phyloP scores from a whole-genome alignment of 1,140 invertebrate genomes.

The Colletes latitarsis region DNA sequence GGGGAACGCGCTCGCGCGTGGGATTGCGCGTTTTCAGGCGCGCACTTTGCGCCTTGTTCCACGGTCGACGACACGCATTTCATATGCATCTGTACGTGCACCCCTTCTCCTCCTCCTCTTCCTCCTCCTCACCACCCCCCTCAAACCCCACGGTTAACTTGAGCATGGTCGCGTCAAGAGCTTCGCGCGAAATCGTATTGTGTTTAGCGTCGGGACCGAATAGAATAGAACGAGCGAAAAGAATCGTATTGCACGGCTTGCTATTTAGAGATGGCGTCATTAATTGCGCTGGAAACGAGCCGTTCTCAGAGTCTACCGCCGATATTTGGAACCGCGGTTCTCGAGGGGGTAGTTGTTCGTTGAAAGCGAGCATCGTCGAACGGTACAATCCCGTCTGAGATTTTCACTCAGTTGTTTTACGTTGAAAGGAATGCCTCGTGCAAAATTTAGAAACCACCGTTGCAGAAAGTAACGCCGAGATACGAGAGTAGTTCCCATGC shows the following conservation, averaged over 20 bases:
- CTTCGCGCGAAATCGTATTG: slow-evolving; percentile 32
- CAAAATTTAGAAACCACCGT: too few relatives aligned
- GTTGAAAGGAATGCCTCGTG: too few relatives aligned
- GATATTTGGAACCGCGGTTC: too few relatives aligned
- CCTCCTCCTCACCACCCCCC: not conserved
- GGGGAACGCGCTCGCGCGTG: slow-evolving; percentile 52
- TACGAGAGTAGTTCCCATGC: not conserved
- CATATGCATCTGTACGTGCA: slow-evolving; percentile 26
- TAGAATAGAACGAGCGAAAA: slow-evolving; percentile 23
- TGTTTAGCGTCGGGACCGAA: not conserved
- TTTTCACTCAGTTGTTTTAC: too few relatives aligned
- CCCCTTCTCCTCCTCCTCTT: not conserved
- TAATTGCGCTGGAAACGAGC: slow-evolving; percentile 16
- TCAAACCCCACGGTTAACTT: not conserved
- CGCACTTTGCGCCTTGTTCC: slow-evolving; percentile 40
- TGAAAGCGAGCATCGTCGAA: too few relatives aligned
- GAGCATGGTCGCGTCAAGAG: slow-evolving; percentile 3
- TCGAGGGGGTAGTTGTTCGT: too few relatives aligned
- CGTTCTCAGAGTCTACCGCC: not conserved
- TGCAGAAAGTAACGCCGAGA: too few relatives aligned
- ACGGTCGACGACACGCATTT: slow-evolving; percentile 38
- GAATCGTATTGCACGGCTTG: not conserved
- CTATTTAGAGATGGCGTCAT: slow-evolving; percentile 24
- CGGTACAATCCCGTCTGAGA: too few relatives aligned
- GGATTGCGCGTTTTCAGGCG: slow-evolving; percentile 55